These are phyloP conservation scores for Hyposoter didymator DNA, from an alignment of 2,888 invertebrate species.

Conservation along the genomic window DNA sequence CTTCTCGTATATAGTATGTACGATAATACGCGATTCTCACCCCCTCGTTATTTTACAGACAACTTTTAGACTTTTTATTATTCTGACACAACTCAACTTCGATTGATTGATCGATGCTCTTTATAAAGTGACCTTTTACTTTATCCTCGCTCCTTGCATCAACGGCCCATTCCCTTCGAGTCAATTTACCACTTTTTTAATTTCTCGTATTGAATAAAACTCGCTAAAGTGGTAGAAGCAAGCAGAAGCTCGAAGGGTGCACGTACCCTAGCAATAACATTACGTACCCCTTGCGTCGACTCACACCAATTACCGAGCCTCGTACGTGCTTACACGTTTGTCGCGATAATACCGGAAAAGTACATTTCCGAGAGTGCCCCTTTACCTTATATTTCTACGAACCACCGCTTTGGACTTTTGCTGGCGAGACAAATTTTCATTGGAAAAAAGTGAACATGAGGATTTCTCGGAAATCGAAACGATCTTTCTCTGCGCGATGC, in stretches of 20 bases:
- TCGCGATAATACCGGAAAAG: background rate
- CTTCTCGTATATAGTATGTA: background rate
- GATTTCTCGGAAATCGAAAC: background rate
- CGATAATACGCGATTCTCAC: slow-evolving; percentile 10
- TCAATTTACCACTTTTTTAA: background rate
- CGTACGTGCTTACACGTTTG: background rate
- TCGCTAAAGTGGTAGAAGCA: too few species aligned
- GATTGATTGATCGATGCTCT: slow-evolving; percentile 6
- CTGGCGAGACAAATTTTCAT: too few species aligned
- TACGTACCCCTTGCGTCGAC: background rate
- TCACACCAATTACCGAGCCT: background rate
- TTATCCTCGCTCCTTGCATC: background rate
- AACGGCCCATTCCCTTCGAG: background rate
- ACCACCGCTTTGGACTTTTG: background rate
- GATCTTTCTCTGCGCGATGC: background rate
- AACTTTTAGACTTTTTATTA: slow-evolving; percentile 6
- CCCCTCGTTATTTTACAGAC: slow-evolving; percentile 23
- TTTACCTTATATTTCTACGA: background rate
- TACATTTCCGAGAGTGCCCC: background rate
- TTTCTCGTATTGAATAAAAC: too few species aligned
- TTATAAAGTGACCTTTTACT: background rate
- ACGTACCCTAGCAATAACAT: background rate
- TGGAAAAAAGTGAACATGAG: background rate
- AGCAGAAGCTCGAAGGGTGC: background rate
- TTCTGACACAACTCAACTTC: slow-evolving; percentile 2